Conservation (phyloP, 2,888 invertebrate species). For the Sabellastarte sp. region DNA sequence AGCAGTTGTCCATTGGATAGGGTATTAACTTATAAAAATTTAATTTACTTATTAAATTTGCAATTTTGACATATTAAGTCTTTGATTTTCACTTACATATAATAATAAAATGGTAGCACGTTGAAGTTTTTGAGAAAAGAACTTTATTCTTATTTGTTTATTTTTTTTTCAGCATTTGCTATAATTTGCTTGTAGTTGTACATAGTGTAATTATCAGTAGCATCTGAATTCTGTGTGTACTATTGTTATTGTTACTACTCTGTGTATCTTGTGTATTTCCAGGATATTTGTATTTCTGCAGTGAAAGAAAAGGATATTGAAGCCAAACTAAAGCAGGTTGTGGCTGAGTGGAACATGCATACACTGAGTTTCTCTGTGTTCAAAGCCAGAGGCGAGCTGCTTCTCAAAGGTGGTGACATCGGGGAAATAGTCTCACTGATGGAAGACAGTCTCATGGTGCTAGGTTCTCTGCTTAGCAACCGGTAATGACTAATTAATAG, state of each 20-base stretch:
- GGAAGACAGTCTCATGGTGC: conserved; percentile 84
- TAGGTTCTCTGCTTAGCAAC: conserved; percentile 82
- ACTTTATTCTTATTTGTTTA: conserved; percentile 2
- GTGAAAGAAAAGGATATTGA: conserved; percentile 89
- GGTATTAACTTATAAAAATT: too few relatives aligned
- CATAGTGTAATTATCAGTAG: not conserved
- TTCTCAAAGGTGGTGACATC: conserved; percentile 71
- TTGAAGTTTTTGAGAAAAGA: too few relatives aligned
- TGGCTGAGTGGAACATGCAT: conserved; percentile 76
- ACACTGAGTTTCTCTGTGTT: conserved; percentile 73
- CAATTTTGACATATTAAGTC: too few relatives aligned
- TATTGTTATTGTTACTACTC: too few relatives aligned
- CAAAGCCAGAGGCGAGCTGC: conserved; percentile 79
- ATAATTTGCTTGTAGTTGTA: not conserved
- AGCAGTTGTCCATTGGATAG: too few relatives aligned
- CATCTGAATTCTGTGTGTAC: not conserved
- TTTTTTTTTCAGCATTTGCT: not conserved
- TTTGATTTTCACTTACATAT: too few relatives aligned
- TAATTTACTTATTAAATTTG: too few relatives aligned
- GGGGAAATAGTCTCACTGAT: conserved; percentile 74
- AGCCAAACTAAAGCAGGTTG: conserved; percentile 79
- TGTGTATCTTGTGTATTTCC: too few relatives aligned
- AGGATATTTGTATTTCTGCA: conserved; percentile 86
- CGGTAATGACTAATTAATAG: too few relatives aligned
- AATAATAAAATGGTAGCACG: too few relatives aligned